Percentiles rank a stretch among this genome's conserved stretches.
These are phyloP conservation scores for Plusia festucae DNA, from an alignment of 2,888 invertebrate genomes.

Conservation along the genomic window DNA sequence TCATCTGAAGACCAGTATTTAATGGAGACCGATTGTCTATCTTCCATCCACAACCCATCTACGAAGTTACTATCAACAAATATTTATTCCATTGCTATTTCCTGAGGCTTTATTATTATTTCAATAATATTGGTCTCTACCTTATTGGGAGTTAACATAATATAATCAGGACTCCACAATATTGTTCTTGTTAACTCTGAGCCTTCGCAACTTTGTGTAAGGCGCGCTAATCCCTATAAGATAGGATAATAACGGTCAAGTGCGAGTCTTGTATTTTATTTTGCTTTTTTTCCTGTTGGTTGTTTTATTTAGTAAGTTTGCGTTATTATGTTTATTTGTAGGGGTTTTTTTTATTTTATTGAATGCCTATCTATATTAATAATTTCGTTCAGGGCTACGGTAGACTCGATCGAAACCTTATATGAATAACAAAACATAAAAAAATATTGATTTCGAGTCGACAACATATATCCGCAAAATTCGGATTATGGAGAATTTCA, in stretches of 20 bases:
- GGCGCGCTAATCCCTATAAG: slow-evolving; percentile 33
- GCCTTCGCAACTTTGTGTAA: slow-evolving; percentile 22
- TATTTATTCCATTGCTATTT: not conserved
- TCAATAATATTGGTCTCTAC: slow-evolving; percentile 10
- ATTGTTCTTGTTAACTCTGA: slow-evolving; percentile 12
- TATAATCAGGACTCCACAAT: slow-evolving; percentile 6
- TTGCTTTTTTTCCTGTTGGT: slow-evolving; percentile 13
- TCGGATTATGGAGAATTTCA: too few species aligned
- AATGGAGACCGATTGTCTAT: not conserved
- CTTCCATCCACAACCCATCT: not conserved
- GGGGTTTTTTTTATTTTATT: too few species aligned
- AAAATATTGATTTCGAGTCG: too few species aligned
- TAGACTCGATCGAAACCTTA: too few species aligned
- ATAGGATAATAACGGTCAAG: slow-evolving; percentile 47
- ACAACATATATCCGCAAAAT: too few species aligned
- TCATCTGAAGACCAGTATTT: not conserved
- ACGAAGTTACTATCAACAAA: not conserved
- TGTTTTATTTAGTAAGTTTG: not conserved
- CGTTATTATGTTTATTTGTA: too few species aligned
- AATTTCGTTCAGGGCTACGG: too few species aligned
- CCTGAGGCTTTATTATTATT: not conserved
- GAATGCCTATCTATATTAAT: too few species aligned
- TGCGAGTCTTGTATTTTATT: slow-evolving; percentile 34
- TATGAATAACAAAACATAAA: too few species aligned
- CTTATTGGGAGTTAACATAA: slow-evolving; percentile 8